Percentiles rank a stretch among this genome's conserved stretches.
These are phyloP conservation scores for Sebastes glaucus DNA, from an alignment of 2,797 vertebrate species.

Conservation along the genomic window DNA sequence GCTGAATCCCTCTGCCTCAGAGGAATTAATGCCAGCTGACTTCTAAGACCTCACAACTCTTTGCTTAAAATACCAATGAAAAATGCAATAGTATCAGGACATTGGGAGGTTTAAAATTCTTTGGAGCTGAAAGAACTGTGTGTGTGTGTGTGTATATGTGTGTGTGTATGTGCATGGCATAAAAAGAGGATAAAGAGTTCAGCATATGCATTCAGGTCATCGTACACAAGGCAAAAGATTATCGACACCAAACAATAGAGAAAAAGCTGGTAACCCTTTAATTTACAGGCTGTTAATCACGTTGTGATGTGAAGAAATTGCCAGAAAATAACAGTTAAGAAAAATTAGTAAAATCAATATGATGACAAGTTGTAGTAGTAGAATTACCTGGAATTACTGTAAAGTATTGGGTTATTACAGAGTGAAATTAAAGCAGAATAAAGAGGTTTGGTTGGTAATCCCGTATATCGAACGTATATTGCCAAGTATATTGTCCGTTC, in stretches of 20 bases:
- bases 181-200: constrained; percentile 66
- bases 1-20: constrained; percentile 64
- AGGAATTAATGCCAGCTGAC: constrained; percentile 82
- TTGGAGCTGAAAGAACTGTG: constrained; percentile 54
- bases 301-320: too few species aligned
- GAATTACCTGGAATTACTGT: too few species aligned
- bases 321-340: too few species aligned
- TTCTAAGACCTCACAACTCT: constrained; percentile 79
- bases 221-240: constrained; percentile 52
- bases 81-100: constrained; percentile 73
- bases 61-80: constrained; percentile 81
- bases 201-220: constrained; percentile 54
- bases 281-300: not conserved
- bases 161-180: constrained; percentile 22
- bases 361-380: too few species aligned
- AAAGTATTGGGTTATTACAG: accelerated
- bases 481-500: too few species aligned
- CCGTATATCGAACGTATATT: too few species aligned
- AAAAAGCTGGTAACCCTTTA: not conserved
- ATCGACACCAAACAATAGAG: constrained; percentile 47
- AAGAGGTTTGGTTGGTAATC: too few species aligned
- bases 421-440: too few species aligned
- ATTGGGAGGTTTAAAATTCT: constrained; percentile 77
- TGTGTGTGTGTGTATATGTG: constrained; percentile 5
- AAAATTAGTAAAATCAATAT: too few species aligned